Base-by-base conservation (phyloP, 2,113 vertebrate species). In the Nibea albiflora region DNA sequence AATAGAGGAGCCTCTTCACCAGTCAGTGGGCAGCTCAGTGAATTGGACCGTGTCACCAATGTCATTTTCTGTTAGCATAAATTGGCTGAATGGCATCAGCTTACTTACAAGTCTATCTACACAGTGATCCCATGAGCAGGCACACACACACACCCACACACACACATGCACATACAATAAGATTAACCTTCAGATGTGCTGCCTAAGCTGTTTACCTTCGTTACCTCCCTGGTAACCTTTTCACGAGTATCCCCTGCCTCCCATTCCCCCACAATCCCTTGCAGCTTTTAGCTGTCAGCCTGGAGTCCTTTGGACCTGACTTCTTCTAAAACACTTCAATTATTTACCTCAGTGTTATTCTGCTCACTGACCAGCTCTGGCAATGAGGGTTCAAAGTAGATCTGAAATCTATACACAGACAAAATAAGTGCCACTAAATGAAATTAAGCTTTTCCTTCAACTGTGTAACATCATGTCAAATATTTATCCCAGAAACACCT, bases 131-230 rank as follows among this genome's bases (percentile, higher is more conserved):
- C 24, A 22, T 54, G n/a, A 54, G 53, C n/a, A 12, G 53, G 9
- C 19, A 53, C 19, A 53, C 58, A 64, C 39, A 54, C 2, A n/a
- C 44, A 39, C 56, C 28, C 12, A 14, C 71, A 67, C 47, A 46
- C 11, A 49, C 60, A 81, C 44, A 53, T 5, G 35, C 31, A 56
- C 31, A 39, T 22, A 15, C 54, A 70, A 53, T 39, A 54, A 73
- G 57, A 65, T 61, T 81, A 78, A 89, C 85, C 73, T 83, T 83
- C 79, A 85, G 58, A 90, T 76, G 53, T 87, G 87, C 85, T 78
- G 79, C 46, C 69, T 39, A 78, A 78, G 85, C 79, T 62, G 68
- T 83, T 82, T 88, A 65, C 56, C 17, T 49, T 24, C 16, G 78
- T 86, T 88, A 76, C 75, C 62, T 65, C 58, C 20, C 62, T 60